Percentiles rank a stretch among this genome's conserved stretches.
Conservation (phyloP, 2,113 vertebrate species). For the Helogale parvula region DNA sequence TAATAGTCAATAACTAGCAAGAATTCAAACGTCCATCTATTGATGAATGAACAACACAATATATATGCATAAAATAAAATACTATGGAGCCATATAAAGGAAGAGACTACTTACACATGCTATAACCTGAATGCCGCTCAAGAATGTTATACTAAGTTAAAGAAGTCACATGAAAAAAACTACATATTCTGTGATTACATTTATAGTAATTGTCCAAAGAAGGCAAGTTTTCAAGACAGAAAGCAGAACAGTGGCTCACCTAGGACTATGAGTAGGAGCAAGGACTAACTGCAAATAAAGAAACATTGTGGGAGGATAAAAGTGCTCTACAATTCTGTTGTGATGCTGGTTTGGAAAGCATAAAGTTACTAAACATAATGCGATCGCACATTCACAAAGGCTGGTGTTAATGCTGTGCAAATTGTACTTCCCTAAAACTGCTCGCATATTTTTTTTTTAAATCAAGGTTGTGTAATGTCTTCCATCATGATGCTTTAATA, state of each 20-base stretch:
- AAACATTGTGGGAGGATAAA: neutral
- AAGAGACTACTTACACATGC: neutral
- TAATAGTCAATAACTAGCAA: neutral
- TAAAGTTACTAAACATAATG: neutral
- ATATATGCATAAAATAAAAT: neutral
- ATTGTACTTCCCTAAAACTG: neutral
- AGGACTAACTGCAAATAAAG: neutral
- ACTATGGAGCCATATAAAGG: neutral
- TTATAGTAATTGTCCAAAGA: neutral
- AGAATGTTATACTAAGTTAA: neutral
- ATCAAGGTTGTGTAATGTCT: neutral
- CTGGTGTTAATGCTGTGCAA: neutral
- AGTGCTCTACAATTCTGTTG: neutral
- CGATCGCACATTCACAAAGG: neutral
- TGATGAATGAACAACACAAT: neutral
- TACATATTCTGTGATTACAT: neutral
- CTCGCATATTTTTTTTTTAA: neutral
- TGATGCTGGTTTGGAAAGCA: neutral
- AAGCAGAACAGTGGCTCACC: neutral
- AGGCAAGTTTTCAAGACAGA: neutral
- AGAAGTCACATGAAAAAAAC: neutral
- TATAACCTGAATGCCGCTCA: neutral
- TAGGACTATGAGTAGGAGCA: neutral
- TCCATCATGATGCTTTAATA: neutral
- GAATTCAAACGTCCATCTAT: neutral